Evolutionary conservation across 1,140 invertebrate genomes (phyloP).

Genomic region (Anastrepha ludens): DNA sequence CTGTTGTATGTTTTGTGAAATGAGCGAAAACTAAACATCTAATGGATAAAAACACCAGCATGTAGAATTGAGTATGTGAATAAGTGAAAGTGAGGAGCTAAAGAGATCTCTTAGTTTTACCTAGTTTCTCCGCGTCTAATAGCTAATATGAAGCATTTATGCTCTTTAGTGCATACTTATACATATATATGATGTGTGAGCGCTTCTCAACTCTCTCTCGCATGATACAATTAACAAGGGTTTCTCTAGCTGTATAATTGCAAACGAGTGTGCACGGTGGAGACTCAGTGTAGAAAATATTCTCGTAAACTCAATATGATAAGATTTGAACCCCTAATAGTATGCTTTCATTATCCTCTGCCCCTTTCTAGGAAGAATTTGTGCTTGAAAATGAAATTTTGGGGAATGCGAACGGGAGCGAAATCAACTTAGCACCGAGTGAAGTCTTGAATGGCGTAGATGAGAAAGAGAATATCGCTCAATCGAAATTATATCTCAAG

Average conservation of each 20-base stretch:
- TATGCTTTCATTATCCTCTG: constrained; percentile 49
- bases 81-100: too few species aligned
- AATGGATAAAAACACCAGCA: too few species aligned
- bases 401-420: not conserved
- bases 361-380: constrained; percentile 47
- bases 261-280: not conserved
- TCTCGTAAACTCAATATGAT: constrained; percentile 8
- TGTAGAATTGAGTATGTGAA: too few species aligned
- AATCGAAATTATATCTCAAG: constrained; percentile 3
- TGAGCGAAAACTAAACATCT: too few species aligned
- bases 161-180: not conserved
- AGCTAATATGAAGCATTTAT: not conserved
- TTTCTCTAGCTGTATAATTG: not conserved
- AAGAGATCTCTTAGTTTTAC: too few species aligned
- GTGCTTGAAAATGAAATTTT: constrained; percentile 29
- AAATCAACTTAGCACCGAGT: not conserved
- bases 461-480: constrained; percentile 18
- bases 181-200: not conserved
- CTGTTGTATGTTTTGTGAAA: too few species aligned
- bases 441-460: not conserved
- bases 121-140: not conserved
- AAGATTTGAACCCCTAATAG: constrained; percentile 33
- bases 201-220: not conserved
- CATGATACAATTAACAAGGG: not conserved
- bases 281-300: constrained; percentile 13